Conservation (phyloP, 2,113 vertebrate genomes). For the Gambusia holbrooki region DNA sequence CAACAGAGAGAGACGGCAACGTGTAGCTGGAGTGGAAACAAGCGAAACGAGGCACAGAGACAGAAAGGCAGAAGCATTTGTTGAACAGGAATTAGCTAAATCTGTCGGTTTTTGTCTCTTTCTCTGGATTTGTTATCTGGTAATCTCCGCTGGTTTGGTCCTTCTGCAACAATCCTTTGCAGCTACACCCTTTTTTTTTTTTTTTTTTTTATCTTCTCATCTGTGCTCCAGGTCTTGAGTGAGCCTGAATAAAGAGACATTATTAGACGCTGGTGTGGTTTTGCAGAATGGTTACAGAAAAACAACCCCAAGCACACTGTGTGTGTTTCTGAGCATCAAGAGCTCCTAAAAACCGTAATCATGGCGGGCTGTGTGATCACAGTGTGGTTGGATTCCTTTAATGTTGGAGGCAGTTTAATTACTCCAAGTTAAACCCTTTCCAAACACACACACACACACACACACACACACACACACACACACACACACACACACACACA, state of each 20-base stretch:
- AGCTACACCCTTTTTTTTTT: slow-evolving; percentile 25
- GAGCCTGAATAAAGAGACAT: slow-evolving; percentile 49
- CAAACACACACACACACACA: slow-evolving; percentile 6
- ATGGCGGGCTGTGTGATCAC: slow-evolving; percentile 56
- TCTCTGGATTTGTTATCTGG: neutral
- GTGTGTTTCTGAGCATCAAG: slow-evolving; percentile 25
- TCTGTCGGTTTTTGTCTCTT: slow-evolving; percentile 20
- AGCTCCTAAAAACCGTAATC: slow-evolving; percentile 59
- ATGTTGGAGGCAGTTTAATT: slow-evolving; percentile 74
- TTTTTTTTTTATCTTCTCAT: slow-evolving; percentile 39
- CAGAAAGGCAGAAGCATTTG: slow-evolving; percentile 41
- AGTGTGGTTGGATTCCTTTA: slow-evolving; percentile 59
- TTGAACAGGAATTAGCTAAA: slow-evolving; percentile 29
- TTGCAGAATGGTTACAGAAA: slow-evolving; percentile 40
- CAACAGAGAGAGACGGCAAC: slow-evolving; percentile 29
- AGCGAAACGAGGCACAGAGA: slow-evolving; percentile 22
- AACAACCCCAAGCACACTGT: slow-evolving; percentile 8
- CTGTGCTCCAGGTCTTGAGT: slow-evolving; percentile 26
- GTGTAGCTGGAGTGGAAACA: slow-evolving; percentile 31
- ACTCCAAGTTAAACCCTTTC: slow-evolving; percentile 63
- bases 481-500: slow-evolving; percentile 8
- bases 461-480: slow-evolving; percentile 6
- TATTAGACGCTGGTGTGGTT: slow-evolving; percentile 46
- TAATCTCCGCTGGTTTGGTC: slow-evolving; percentile 18
- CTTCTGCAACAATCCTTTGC: slow-evolving; percentile 22